A percentile compares a stretch with the other conserved stretches of the same genome.
These are phyloP conservation scores for Mystacornis crossleyi DNA, from an alignment of 2,113 vertebrate species.

Conservation along the genomic window DNA sequence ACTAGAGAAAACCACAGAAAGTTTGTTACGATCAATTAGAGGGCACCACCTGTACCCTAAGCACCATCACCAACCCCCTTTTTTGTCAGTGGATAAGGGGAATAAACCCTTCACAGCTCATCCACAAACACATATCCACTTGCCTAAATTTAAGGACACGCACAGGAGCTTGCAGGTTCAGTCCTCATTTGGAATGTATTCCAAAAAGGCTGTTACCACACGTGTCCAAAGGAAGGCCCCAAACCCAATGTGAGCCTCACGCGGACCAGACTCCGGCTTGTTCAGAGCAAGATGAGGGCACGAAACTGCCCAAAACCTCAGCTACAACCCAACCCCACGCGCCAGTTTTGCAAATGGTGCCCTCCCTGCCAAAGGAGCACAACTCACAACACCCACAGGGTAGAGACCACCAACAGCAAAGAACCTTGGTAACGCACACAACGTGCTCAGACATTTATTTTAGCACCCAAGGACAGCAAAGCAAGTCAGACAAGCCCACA, in stretches of 20 bases:
- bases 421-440: neutral
- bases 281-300: fast-evolving
- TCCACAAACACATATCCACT: fast-evolving
- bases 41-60: neutral
- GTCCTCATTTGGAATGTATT: fast-evolving
- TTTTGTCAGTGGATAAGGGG: neutral
- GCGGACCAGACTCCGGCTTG: fast-evolving
- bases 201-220: fast-evolving
- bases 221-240: neutral
- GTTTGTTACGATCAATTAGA: neutral
- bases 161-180: neutral
- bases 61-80: neutral
- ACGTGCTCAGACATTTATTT: neutral
- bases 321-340: neutral
- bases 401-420: neutral
- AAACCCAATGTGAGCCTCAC: neutral
- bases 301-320: neutral
- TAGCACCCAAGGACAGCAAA: neutral
- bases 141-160: neutral
- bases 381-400: neutral
- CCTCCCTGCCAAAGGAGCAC: neutral
- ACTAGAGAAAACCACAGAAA: neutral
- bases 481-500: neutral
- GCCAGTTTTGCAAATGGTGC: neutral
- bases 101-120: neutral